These are phyloP conservation scores for Coilia nasus DNA, from an alignment of 2,797 vertebrate genomes.

Conservation along the genomic window DNA sequence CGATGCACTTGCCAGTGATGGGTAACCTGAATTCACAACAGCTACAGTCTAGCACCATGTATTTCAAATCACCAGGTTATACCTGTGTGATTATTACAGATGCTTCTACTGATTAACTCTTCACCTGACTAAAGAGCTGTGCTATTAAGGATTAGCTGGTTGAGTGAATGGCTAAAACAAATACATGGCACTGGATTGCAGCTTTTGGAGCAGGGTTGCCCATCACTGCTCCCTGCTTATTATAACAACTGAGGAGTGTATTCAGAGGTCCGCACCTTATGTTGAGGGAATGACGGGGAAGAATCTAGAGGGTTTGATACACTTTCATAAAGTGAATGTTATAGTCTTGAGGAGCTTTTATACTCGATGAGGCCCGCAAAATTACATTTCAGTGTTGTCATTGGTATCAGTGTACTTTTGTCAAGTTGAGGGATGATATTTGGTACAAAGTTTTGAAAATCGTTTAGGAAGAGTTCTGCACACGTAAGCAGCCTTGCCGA, in stretches of 20 bases:
- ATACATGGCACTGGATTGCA: too few relatives aligned
- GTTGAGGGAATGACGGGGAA: neutral
- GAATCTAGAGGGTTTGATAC: neutral
- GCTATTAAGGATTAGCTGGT: too few relatives aligned
- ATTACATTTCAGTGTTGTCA: slow-evolving; percentile 14
- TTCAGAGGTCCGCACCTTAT: neutral
- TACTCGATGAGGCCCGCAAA: neutral
- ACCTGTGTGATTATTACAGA: too few relatives aligned
- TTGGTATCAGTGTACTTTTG: slow-evolving; percentile 1
- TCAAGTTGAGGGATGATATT: neutral
- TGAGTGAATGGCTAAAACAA: too few relatives aligned
- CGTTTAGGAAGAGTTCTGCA: neutral
- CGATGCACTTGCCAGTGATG: neutral
- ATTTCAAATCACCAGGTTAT: too few relatives aligned
- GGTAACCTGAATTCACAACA: too few relatives aligned
- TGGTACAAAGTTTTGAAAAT: slow-evolving; percentile 16
- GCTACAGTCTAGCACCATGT: too few relatives aligned
- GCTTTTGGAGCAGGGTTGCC: too few relatives aligned
- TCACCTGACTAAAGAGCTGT: too few relatives aligned
- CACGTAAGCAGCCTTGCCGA: neutral
- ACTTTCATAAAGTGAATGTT: neutral
- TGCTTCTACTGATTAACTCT: too few relatives aligned
- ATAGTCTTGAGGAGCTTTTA: neutral
- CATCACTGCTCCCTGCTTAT: neutral
- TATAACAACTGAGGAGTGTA: neutral